phyloP scores from a whole-genome alignment of 2,797 vertebrate genomes.

The Odontamblyopus lacepedii region DNA sequence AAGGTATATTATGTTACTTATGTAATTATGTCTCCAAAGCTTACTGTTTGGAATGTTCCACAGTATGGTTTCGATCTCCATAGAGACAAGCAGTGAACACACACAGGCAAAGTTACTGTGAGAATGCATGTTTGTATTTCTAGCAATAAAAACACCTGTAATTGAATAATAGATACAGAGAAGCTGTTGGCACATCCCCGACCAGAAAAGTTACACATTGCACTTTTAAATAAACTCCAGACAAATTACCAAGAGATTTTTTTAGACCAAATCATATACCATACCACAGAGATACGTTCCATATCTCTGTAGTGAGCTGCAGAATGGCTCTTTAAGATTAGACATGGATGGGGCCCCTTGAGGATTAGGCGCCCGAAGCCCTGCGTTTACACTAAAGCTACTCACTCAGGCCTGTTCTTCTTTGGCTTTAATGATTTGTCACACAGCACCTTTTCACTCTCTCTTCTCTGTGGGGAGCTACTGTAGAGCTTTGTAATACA shows the following conservation, averaged over 20 bases:
- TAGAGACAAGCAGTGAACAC: too few species aligned
- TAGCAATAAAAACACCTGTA: too few species aligned
- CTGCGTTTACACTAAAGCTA: constrained; percentile 14
- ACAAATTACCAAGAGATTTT: neutral
- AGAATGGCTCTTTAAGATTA: constrained; percentile 20
- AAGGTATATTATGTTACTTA: too few species aligned
- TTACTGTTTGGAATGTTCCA: too few species aligned
- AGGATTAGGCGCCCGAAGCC: constrained; percentile 18
- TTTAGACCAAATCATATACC: neutral
- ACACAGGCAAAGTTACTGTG: too few species aligned
- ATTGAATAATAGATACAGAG: too few species aligned
- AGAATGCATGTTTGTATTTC: too few species aligned
- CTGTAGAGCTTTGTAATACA: neutral
- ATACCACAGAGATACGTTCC: constrained; percentile 4
- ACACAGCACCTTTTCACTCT: constrained; percentile 9
- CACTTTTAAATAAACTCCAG: neutral
- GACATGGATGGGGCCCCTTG: constrained; percentile 4
- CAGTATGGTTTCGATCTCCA: too few species aligned
- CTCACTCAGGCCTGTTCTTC: constrained; percentile 23
- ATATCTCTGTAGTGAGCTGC: neutral
- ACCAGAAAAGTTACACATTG: too few species aligned
- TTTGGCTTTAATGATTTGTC: constrained; percentile 24
- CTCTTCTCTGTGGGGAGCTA: neutral
- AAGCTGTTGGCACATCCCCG: too few species aligned
- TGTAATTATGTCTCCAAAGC: too few species aligned